A percentile compares a stretch with the other conserved stretches of the same genome.
Evolutionary conservation across 2,888 invertebrate species (phyloP).

Genomic region (Scaeva pyrastri): DNA sequence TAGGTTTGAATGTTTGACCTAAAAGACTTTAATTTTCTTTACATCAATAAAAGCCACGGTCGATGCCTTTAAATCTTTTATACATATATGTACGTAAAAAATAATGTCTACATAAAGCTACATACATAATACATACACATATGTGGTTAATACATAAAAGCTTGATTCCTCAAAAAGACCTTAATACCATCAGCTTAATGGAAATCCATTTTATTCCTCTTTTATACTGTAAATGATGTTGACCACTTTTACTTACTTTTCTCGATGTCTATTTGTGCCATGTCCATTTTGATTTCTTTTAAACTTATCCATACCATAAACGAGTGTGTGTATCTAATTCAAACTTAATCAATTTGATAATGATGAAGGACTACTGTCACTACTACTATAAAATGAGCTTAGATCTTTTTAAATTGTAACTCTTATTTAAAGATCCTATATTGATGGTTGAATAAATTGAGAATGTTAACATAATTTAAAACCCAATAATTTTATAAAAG

Average conservation of each 20-base stretch:
- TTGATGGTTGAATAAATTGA: not conserved
- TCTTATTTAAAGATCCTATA: not conserved
- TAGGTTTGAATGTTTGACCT: not conserved
- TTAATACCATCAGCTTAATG: constrained; percentile 1
- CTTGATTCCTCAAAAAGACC: not conserved
- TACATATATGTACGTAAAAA: not conserved
- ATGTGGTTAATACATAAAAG: not conserved
- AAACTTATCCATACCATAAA: not conserved
- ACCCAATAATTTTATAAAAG: not conserved
- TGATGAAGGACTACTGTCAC: not conserved
- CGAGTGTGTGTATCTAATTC: too few species aligned
- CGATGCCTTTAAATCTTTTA: not conserved
- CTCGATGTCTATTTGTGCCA: not conserved
- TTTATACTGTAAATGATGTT: not conserved
- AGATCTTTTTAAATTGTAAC: not conserved
- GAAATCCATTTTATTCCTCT: not conserved
- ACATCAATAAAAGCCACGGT: not conserved
- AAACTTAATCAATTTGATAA: constrained; percentile 4
- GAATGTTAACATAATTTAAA: not conserved
- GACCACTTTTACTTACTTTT: not conserved
- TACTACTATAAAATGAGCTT: too few species aligned
- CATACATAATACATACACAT: not conserved
- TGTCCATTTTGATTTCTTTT: constrained; percentile 4
- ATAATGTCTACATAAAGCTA: not conserved
- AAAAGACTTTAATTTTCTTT: not conserved